phyloP scores from a whole-genome alignment of 2,797 vertebrate genomes.

The Galagoides demidoff region DNA sequence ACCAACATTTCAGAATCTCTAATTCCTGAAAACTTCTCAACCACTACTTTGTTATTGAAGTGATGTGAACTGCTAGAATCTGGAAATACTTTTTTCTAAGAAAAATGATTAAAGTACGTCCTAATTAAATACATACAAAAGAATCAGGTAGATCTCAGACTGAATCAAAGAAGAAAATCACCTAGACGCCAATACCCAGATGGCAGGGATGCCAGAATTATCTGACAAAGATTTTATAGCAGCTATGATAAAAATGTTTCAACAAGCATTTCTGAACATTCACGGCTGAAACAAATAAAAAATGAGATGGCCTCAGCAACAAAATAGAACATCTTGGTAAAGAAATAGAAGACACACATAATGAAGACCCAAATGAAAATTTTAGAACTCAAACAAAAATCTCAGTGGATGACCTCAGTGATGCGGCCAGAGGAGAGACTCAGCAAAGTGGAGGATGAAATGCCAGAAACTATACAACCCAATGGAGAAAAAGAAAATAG shows the following conservation, averaged over 20 bases:
- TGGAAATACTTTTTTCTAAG: conserved; percentile 56
- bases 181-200: not conserved
- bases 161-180: not conserved
- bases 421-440: not conserved
- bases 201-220: not conserved
- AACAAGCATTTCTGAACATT: not conserved
- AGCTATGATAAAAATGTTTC: not conserved
- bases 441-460: not conserved
- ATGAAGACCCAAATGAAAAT: not conserved
- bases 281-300: not conserved
- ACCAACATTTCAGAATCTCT: conserved; percentile 21
- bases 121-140: not conserved
- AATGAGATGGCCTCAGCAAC: not conserved
- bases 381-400: not conserved
- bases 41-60: conserved; percentile 65
- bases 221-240: not conserved
- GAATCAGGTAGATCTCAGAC: not conserved
- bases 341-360: not conserved
- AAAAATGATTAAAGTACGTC: conserved; percentile 77
- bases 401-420: not conserved
- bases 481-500: not conserved
- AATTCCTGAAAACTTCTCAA: conserved; percentile 32
- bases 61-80: conserved; percentile 62
- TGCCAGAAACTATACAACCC: not conserved
- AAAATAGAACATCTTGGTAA: not conserved